Evolutionary conservation across 2,797 vertebrate genomes (phyloP), one percentile per base, ranked within the genome.

Genomic region (Cyprinella venusta): DNA sequence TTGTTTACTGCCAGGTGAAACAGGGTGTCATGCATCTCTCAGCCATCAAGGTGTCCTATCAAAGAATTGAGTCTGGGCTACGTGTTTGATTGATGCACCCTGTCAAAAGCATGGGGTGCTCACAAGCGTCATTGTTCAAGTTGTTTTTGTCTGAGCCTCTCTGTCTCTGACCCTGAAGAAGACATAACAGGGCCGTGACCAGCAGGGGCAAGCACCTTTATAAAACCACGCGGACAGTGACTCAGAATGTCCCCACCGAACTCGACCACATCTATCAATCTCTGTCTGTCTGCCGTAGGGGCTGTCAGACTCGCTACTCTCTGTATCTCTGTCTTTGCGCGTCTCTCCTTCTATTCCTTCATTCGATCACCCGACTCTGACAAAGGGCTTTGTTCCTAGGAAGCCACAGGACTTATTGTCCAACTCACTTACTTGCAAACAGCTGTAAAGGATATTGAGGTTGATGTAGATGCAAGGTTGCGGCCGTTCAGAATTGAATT

Each of bases 371-470:
- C 86, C 80, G 85, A 85, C 59, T 67, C 50, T 63, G 81, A 70
- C 81, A 78, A 88, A 87, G 74, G 84, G 65, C 78, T 79, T 72
- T 79, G 65, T 48, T 24, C 19, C 56, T 12, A 52, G 70, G 79
- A 89, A 82, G 72, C 84, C 79, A 8, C 12, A 75, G 89, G 88
- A 84, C 74, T 82, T 83, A 80, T 40, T 52, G 72, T 77, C 68
- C 81, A 61, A 52, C 72, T 77, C 26, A 69, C 64, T 80, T 69
- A 80, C 45, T 24, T 24, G 64, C 45, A 56, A 80, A 54, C 48
- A 48, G 30, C 33, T 56, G 88, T 87, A 91, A 92, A 91, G 88
- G 90, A 93, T 93, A 94, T 94, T 92, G 91, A 94, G 92, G 89
- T 88, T 92, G 90, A 89, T 90, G 87, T 90, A 90, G 92, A 89